Evolutionary conservation across 2,113 vertebrate genomes (phyloP).

Genomic region (Saimiri boliviensis): DNA sequence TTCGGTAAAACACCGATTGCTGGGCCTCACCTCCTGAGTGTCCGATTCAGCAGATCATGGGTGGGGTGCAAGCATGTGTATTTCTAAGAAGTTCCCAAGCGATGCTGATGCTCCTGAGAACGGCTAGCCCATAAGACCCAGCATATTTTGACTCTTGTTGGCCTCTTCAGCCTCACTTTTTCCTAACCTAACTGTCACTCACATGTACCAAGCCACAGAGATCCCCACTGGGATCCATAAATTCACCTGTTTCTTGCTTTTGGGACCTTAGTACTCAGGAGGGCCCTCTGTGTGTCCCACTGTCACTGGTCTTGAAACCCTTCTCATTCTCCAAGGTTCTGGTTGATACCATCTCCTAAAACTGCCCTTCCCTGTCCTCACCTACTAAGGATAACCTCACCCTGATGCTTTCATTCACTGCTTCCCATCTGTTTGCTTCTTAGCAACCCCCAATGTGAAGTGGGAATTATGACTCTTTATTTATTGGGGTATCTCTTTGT

Average conservation of each 20-base stretch:
- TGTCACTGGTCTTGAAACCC: background rate
- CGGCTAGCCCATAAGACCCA: background rate
- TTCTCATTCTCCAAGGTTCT: background rate
- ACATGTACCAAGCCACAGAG: background rate
- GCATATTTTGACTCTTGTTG: background rate
- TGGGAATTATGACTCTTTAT: background rate
- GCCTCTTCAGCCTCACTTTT: background rate
- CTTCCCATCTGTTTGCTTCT: background rate
- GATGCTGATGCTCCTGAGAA: background rate
- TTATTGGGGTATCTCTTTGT: background rate
- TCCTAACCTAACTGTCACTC: background rate
- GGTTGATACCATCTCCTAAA: background rate
- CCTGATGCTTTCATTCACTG: background rate
- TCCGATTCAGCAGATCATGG: background rate
- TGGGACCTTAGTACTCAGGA: background rate
- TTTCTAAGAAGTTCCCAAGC: background rate
- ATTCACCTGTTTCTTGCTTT: background rate
- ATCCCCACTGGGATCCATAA: background rate
- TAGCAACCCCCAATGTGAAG: fast-evolving
- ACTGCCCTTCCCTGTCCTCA: background rate
- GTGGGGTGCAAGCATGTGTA: background rate
- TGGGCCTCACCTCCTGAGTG: too few relatives aligned
- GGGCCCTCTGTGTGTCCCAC: fast-evolving
- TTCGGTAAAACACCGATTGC: background rate
- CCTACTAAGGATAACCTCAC: background rate